Base-by-base conservation (phyloP, 2,797 vertebrate species). In the Podargus strigoides region DNA sequence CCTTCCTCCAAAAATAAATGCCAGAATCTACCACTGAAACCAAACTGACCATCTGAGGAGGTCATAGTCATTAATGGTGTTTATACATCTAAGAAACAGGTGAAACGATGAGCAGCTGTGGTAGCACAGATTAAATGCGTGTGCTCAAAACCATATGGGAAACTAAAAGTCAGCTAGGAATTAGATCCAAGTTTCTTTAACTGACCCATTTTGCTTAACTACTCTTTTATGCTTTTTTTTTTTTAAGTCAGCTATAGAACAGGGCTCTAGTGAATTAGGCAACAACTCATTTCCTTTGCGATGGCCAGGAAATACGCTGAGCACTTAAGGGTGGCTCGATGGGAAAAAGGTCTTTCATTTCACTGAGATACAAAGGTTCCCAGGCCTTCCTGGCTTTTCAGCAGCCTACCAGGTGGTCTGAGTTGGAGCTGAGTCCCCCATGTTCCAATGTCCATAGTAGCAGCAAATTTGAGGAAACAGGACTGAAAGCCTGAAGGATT, bases 381-480 rank as follows among this genome's bases (percentile, higher is more conserved):
- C 94, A 94, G 90, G 93, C 94, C 83, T 94, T 93, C 91, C 92
- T 94, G 93, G 83, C 91, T 95, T 93, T 96, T 96, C 93, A 94
- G 89, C 87, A 90, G 83, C 95, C 63, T 94, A 80, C 85, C 87
- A 90, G 91, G 89, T 97, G 95, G 94, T 93, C 91, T 85, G 56
- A 70, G 60, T 77, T 55, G 77, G 49, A 93, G 70, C 70, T 67
- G 12, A 72, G 74, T 84, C 46, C 30, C 87, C 52, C 14, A 11
- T 69, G 66, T 86, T 90, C 79, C 0, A 0, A 52, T 26, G 58
- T 63, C 77, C 36, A 1, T 41, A 37, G 59, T 14, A 82, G 85
- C 66, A 86, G 77, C 77, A 82, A 86, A 90, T 95, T 63, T 82
- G 83, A 96, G 91, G 90, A 94, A 91, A 76, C 26, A 19, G 58